Base-by-base conservation (phyloP, 2,113 vertebrate genomes). In the Prochilodus magdalenae region DNA sequence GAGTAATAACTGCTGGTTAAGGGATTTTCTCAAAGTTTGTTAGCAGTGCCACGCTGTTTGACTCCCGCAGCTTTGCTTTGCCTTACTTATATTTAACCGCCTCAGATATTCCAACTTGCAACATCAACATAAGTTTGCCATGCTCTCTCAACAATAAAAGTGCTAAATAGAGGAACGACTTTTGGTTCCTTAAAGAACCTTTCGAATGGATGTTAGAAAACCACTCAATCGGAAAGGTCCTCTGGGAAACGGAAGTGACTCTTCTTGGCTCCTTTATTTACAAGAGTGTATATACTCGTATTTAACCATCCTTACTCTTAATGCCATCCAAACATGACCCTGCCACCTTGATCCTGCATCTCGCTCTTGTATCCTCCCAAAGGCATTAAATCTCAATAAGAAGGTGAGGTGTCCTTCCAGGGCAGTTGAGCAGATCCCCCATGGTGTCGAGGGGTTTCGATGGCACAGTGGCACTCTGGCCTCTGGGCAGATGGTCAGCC, bases 401-500 rank as follows among this genome's bases (percentile, higher is more conserved):
- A 75, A 55, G 62, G 55, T 75, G 44, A 73, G 36, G 27, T 67
- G 82, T 80, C 74, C n/a, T 51, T 65, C 75, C 76, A 59, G 44
- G 70, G 75, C 74, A 75, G 70, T 63, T 29, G 22, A 30, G 47
- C 57, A 59, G 75, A 77, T 79, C 79, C 82, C 79, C 65, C 15
- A 18, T 82, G 81, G 76, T 36, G 57, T 73, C 27, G 44, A 80
- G 71, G 71, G 79, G 57, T 66, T 66, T 47, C 36, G 63, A 67
- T 29, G 59, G 63, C 75, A 69, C 51, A 4, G 40, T 76, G 81
- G 70, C 86, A 66, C 70, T 81, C 71, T 86, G 79, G 82, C 75
- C 84, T 67, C 75, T 81, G 84, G 83, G 79, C 86, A 89, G 86
- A 88, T 89, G 86, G 86, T 81, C 85, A 63, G 75, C 81, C 67